phyloP scores from a whole-genome alignment of 1,140 invertebrate genomes.

The Teleogryllus occipitalis region DNA sequence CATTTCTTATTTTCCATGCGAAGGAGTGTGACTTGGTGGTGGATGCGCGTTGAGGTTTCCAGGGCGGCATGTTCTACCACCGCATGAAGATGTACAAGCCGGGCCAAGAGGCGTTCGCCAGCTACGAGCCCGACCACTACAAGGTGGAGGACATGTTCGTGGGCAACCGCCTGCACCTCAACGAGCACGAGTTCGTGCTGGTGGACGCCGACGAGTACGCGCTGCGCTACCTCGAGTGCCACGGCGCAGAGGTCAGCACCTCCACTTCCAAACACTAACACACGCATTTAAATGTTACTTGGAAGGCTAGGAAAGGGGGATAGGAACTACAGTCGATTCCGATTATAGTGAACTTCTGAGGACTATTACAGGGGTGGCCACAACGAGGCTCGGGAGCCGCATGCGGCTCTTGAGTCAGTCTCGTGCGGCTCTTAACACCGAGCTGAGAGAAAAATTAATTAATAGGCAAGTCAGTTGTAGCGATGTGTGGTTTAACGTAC shows the following conservation, averaged over 20 bases:
- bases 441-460: too few species aligned
- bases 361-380: too few species aligned
- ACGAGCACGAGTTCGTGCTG: conserved; percentile 67
- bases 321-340: background rate
- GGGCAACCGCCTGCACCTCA: conserved; percentile 63
- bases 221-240: conserved; percentile 77
- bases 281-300: background rate
- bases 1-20: background rate
- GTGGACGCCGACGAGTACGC: conserved; percentile 78
- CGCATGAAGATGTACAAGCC: conserved; percentile 61
- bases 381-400: too few species aligned
- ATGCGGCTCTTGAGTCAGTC: too few species aligned
- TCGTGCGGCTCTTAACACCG: too few species aligned
- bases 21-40: background rate
- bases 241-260: conserved; percentile 54
- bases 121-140: conserved; percentile 61
- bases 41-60: conserved; percentile 36
- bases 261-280: background rate
- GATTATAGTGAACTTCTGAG: too few species aligned
- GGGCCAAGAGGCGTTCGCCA: conserved; percentile 57
- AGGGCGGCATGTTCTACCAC: conserved; percentile 60
- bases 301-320: too few species aligned
- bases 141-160: conserved; percentile 70
- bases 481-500: too few species aligned
- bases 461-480: too few species aligned